Evolutionary conservation across 2,797 vertebrate genomes (phyloP), one percentile per base, ranked within the genome.

Genomic region (Apodemus agrarius): DNA sequence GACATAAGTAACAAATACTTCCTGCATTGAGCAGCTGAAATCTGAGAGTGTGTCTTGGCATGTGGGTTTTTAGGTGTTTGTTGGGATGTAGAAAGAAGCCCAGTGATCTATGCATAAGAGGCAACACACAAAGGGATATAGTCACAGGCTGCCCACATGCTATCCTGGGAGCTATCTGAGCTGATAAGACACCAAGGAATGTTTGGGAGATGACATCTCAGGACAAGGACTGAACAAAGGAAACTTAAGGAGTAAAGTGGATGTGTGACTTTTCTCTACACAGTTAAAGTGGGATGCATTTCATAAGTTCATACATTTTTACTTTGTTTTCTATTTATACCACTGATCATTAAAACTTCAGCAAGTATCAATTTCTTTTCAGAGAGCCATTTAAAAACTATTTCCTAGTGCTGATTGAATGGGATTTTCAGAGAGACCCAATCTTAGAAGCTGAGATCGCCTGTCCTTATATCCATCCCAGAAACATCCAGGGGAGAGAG

Each of bases 261-360:
- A 85, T 54, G 1, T 72, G 46, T n/a, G 34, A 75, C 49, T 31
- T 86, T 76, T 14, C 46, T 85, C 19, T 49, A 63, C 7, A 79
- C 78, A 76, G 75, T 87, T n/a, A 63, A 89, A 63, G 8, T 46
- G 9, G 29, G 14, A 82, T 40, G 21, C 11, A 1, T 65, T 1
- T 52, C 0, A 1, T 54, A 72, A 74, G 59, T 78, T 94, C 76
- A 26, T 61, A 13, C 46, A 29, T 43, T 46, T 29, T 40, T 37
- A 16, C 40, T 11, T 87, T 78, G 61, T 86, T 95, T 75, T 86
- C 49, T 91, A 22, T 75, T 88, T 87, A 93, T 94, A 29, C 4
- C 29, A 81, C 10, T 84, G 37, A 85, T 5, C 6, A 83, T 83
- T 93, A 26, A 92, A 90, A 76, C 16, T 46, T 87, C 40, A 65